Base-by-base conservation (phyloP, 2,888 invertebrate genomes). In the Yponomeuta evonymella region DNA sequence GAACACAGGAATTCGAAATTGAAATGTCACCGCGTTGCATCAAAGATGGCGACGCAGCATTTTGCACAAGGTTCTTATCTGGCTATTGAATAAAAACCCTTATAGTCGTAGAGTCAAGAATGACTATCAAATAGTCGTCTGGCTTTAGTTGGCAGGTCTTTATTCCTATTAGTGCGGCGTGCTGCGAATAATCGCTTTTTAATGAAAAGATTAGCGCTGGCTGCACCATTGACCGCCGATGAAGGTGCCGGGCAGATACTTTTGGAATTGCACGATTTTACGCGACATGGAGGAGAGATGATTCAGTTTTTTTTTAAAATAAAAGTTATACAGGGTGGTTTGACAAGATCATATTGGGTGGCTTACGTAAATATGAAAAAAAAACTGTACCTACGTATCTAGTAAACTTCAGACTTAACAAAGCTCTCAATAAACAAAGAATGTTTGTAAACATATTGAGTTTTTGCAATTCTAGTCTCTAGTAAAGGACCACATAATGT, bases 141-240 rank as follows among this genome's bases (percentile, higher is more conserved):
- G 71, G 71, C 75, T 74, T 76, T 75, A 76, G 76, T 76, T 77
- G 78, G 79, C 15, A 75, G 75, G 78, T 79, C 80, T 85, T 87
- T 86, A 88, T 86, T 85, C 86, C 85, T 87, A 88, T 90, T 88
- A 88, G 89, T 89, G 90, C 90, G 88, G 77, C 85, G 86, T 89
- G 89, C 89, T 86, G 83, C 84, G 90, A 85, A 88, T 91, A 91
- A 91, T 91, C 91, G 90, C 86, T 90, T 90, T 90, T 90, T 90
- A 91, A 91, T 91, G 90, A 91, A 90, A 90, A 90, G 90, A 90
- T 91, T 90, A 91, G 88, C 81, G 67, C 72, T 68, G 23, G 43
- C 48, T 58, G 43, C 69, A 70, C 73, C 70, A 78, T 78, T 78
- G 79, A 79, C 76, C 75, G 72, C 58, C 89, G 85, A 89, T 87